Percentiles rank a stretch among this genome's conserved stretches.
Conservation (phyloP, 2,888 invertebrate species). For the Adineta ricciae region DNA sequence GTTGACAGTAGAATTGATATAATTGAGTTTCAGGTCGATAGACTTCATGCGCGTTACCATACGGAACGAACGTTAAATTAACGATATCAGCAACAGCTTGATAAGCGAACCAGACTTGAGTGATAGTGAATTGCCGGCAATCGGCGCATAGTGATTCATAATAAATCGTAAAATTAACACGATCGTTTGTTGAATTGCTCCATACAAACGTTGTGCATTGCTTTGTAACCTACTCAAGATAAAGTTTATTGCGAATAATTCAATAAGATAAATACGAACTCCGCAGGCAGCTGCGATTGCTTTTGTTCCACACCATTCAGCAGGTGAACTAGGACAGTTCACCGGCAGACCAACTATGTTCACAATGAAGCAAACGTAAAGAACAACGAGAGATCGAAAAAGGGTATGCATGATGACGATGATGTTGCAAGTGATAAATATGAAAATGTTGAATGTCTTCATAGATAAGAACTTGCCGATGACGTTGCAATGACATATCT, state of each 20-base stretch:
- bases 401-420: too few species aligned
- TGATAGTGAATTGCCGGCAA: slow-evolving; percentile 41
- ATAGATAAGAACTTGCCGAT: neutral
- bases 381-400: too few species aligned
- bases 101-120: slow-evolving; percentile 40
- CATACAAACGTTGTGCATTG: neutral
- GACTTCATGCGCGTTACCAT: slow-evolving; percentile 38
- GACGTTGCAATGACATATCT: too few species aligned
- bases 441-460: too few species aligned
- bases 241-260: too few species aligned
- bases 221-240: neutral
- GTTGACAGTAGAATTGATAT: slow-evolving; percentile 44
- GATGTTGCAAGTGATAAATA: too few species aligned
- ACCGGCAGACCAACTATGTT: too few species aligned
- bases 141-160: slow-evolving; percentile 47
- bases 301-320: neutral
- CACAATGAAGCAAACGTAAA: too few species aligned
- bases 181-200: neutral
- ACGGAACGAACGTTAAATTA: slow-evolving; percentile 45
- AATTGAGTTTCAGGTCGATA: slow-evolving; percentile 29
- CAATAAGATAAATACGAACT: neutral
- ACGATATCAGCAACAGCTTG: slow-evolving; percentile 39
- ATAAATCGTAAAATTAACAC: slow-evolving; percentile 43
- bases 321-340: neutral
- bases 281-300: neutral